Conservation (phyloP, 2,888 invertebrate species). For the Ichneumon xanthorius region DNA sequence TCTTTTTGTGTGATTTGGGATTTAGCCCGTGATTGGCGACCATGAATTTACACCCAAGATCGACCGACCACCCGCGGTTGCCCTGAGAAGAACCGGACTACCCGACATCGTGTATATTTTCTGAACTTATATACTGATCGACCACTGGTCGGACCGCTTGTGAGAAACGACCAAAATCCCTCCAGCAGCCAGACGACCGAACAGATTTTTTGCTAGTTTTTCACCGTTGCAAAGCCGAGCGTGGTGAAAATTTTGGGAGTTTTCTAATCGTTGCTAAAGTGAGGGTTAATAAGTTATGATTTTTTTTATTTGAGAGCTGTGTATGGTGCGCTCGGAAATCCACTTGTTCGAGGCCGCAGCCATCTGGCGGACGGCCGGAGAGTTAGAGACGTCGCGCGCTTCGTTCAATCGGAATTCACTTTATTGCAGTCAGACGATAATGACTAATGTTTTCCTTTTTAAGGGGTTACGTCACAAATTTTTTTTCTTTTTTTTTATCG, state of each 20-base stretch:
- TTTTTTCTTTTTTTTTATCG: too few relatives aligned
- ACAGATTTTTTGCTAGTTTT: not conserved
- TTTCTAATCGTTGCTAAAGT: not conserved
- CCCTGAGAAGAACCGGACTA: conserved; percentile 81
- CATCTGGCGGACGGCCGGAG: not conserved
- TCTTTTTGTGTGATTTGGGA: not conserved
- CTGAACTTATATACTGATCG: conserved; percentile 76
- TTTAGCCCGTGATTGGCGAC: not conserved
- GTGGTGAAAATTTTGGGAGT: not conserved
- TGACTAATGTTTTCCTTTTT: too few relatives aligned
- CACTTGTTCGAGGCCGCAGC: not conserved
- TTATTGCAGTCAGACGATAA: not conserved
- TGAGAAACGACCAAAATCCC: conserved; percentile 68
- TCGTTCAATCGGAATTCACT: conserved; percentile 3
- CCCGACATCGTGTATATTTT: conserved; percentile 12
- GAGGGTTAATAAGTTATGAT: not conserved
- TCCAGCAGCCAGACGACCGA: not conserved
- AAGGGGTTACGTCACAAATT: too few relatives aligned
- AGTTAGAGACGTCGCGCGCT: not conserved
- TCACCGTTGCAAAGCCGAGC: not conserved
- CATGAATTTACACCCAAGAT: not conserved
- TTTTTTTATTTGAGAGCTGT: not conserved
- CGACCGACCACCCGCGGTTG: conserved; percentile 42
- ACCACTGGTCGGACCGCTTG: conserved; percentile 34
- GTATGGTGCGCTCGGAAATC: not conserved